phyloP scores from a whole-genome alignment of 2,797 vertebrate genomes.

The Eidolon dupreanum region DNA sequence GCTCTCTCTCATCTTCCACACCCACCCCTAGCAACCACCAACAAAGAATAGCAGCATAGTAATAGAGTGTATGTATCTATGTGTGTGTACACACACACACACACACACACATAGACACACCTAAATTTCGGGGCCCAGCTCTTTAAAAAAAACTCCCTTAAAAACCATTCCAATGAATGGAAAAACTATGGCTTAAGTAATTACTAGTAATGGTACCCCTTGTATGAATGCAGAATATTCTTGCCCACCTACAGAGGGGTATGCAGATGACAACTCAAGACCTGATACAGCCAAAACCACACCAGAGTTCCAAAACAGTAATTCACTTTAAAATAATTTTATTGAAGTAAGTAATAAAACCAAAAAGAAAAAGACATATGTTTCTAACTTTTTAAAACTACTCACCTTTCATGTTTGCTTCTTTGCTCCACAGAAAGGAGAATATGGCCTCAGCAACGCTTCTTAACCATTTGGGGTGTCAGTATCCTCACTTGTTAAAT shows the following conservation, averaged over 20 bases:
- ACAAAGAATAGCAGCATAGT: neutral
- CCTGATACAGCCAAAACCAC: neutral
- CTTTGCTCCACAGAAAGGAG: neutral
- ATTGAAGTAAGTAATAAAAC: conserved; percentile 23
- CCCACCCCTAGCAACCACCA: neutral
- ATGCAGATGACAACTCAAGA: neutral
- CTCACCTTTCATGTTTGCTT: neutral
- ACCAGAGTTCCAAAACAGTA: neutral
- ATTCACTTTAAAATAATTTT: neutral
- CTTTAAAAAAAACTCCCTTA: neutral
- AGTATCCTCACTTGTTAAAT: neutral
- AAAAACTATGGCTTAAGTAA: neutral
- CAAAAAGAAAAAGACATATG: neutral
- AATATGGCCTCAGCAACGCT: neutral
- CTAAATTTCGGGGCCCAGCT: neutral
- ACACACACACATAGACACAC: neutral
- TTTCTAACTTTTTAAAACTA: neutral
- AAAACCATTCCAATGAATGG: neutral
- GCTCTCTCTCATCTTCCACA: neutral
- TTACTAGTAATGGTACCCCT: neutral
- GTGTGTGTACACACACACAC: neutral
- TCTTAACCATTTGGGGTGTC: neutral
- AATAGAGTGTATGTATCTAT: neutral
- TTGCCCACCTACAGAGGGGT: neutral
- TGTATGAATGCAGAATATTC: neutral